These are phyloP conservation scores for Listronotus oregonensis DNA, from an alignment of 1,140 invertebrate genomes.

Conservation along the genomic window DNA sequence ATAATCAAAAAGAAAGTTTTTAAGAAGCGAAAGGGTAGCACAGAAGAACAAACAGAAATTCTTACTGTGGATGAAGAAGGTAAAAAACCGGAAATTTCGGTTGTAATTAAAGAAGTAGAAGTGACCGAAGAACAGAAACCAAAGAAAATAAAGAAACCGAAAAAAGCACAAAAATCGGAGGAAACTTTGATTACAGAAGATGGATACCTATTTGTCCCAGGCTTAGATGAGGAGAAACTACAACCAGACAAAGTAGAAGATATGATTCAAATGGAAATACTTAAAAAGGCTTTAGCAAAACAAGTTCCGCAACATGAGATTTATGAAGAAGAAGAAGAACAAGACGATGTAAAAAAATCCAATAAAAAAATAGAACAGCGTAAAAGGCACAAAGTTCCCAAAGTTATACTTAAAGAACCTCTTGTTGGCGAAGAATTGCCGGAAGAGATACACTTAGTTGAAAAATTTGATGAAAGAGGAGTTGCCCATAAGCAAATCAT, in stretches of 20 bases:
- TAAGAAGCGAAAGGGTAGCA: constrained; percentile 50
- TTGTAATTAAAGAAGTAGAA: constrained; percentile 46
- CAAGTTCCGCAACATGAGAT: constrained; percentile 51
- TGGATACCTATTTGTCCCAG: constrained; percentile 38
- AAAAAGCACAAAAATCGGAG: constrained; percentile 34
- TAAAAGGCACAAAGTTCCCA: constrained; percentile 25
- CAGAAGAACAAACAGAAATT: constrained; percentile 51
- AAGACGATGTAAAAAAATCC: constrained; percentile 16
- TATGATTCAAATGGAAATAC: constrained; percentile 37
- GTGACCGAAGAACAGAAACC: constrained; percentile 54
- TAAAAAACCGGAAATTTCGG: constrained; percentile 52
- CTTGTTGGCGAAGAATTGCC: constrained; percentile 50
- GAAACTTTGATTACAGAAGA: constrained; percentile 41
- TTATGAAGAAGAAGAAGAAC: constrained; percentile 44
- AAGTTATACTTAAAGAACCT: constrained; percentile 15
- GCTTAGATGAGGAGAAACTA: constrained; percentile 42
- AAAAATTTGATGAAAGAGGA: constrained; percentile 44
- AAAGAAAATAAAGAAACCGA: constrained; percentile 54
- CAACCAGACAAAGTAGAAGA: constrained; percentile 33
- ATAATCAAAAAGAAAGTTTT: constrained; percentile 53
- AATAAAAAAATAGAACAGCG: constrained; percentile 28
- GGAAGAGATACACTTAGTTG: constrained; percentile 51
- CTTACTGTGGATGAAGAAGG: constrained; percentile 54
- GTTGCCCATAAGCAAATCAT: constrained; percentile 52
- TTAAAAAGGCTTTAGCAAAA: constrained; percentile 47